Evolutionary conservation across 2,113 vertebrate species (phyloP).

Genomic region (Calypte anna): DNA sequence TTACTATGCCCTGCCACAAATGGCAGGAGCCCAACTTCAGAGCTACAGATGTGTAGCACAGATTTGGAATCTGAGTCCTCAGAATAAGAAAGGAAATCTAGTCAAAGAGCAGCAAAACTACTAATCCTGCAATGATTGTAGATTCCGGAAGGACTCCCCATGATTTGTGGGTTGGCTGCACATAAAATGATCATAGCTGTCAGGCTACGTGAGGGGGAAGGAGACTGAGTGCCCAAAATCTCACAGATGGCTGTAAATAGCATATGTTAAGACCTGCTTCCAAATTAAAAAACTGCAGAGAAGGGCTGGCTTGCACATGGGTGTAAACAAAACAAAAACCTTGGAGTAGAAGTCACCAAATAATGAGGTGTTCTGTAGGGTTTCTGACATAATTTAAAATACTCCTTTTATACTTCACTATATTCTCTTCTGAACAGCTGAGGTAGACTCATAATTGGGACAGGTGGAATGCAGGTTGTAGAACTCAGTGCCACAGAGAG

Average conservation of each 20-base stretch:
- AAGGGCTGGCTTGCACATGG: neutral
- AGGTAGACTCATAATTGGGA: neutral
- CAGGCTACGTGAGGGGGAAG: neutral
- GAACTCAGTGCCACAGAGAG: neutral
- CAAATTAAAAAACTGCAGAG: constrained; percentile 3
- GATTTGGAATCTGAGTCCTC: neutral
- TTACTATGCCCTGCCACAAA: neutral
- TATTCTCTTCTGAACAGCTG: neutral
- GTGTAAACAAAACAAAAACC: neutral
- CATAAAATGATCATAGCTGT: neutral
- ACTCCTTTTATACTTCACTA: neutral
- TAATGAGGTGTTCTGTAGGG: neutral
- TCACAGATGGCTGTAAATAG: neutral
- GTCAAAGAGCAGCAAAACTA: neutral
- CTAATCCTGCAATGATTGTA: neutral
- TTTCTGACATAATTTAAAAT: neutral
- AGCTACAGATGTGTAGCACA: neutral
- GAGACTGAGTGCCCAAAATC: neutral
- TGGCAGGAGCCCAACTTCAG: neutral
- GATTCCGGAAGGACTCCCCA: neutral
- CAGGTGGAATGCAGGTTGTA: neutral
- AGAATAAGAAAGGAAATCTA: neutral
- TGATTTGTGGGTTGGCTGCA: neutral
- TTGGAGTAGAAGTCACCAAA: neutral
- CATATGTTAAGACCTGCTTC: neutral